Evolutionary conservation across 53 echinoderm and acorn worm species (phyloP), one percentile per base, ranked within the genome.

Genomic region (Temnopleurus reevesii): DNA sequence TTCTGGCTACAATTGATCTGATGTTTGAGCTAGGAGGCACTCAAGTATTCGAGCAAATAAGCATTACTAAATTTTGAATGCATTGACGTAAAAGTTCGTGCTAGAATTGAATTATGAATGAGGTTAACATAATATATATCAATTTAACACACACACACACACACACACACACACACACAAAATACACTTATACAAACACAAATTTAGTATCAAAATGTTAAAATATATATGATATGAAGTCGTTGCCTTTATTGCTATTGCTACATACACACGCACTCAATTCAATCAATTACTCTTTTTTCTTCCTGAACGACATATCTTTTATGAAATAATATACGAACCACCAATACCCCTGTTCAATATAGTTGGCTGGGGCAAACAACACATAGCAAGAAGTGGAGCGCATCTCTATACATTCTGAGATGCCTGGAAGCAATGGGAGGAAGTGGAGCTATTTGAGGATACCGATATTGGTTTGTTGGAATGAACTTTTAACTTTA

Each of bases 391-490:
- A 19, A 71, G 43, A 41, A 8, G 71, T 38, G 41, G 23, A 38
- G 71, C 8, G 30, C n/a, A n/a, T n/a, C n/a, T n/a, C n/a, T n/a
- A n/a, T n/a, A n/a, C n/a, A 31, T 21, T 33, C 63, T 12, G 34
- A 63, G 15, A 63, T 63, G 63, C 4, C 63, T 33, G 30, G 34
- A 33, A 63, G 63, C 71, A 41, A 19, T 7, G 41, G 2, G 41
- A 71, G 38, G 15, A 41, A 71, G 71, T 71, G 7, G 71, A 71
- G 71, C 71, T 38, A 71, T 71, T 71, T n/a, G 2, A 7, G 71
- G 36, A 12, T 41, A 36, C n/a, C n/a, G 71, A 71, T 71, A 41
- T 71, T 41, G 71, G 71, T 71, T n/a, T 71, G 41, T 71, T 71
- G 21, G 41, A 71, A 38, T 21, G 23, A 38, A 43, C 71, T 41